A percentile compares a stretch with the other conserved stretches of the same genome.
These are phyloP conservation scores for Hypanus sabinus DNA, from an alignment of 2,113 vertebrate species.

Conservation along the genomic window DNA sequence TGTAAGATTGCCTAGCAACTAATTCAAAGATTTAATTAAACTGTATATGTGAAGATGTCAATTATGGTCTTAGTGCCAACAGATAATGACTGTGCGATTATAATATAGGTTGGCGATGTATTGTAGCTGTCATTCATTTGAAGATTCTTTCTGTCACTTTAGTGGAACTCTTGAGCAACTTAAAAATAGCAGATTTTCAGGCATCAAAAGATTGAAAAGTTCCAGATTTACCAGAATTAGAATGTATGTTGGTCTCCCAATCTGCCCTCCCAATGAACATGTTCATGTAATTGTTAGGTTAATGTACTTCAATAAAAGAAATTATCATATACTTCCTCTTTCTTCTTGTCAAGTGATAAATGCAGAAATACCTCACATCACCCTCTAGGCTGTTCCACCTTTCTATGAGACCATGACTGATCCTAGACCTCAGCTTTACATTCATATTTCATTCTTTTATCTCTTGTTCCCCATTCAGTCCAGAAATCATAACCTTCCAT, in stretches of 20 bases:
- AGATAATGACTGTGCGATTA: background rate
- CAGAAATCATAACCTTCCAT: too few species aligned
- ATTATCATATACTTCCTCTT: background rate
- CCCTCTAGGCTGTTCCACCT: too few species aligned
- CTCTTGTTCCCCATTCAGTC: too few species aligned
- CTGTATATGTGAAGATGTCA: background rate
- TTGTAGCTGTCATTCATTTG: background rate
- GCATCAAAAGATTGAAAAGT: background rate
- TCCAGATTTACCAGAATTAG: background rate
- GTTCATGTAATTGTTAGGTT: background rate
- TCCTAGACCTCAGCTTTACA: too few species aligned
- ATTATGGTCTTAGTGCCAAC: background rate
- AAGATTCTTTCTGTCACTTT: background rate
- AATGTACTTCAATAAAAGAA: background rate
- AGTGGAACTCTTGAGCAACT: background rate
- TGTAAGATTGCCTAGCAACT: background rate
- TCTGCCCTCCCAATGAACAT: background rate
- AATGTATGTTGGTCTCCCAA: background rate
- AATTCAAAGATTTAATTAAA: background rate
- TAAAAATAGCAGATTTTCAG: background rate
- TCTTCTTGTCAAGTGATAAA: background rate
- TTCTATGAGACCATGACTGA: too few species aligned
- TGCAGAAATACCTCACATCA: too few species aligned
- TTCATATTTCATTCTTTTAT: too few species aligned
- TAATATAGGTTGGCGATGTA: background rate